A percentile compares a stretch with the other conserved stretches of the same genome.
These are phyloP conservation scores for Stigmatopora argus DNA, from an alignment of 2,113 vertebrate species.

Conservation along the genomic window DNA sequence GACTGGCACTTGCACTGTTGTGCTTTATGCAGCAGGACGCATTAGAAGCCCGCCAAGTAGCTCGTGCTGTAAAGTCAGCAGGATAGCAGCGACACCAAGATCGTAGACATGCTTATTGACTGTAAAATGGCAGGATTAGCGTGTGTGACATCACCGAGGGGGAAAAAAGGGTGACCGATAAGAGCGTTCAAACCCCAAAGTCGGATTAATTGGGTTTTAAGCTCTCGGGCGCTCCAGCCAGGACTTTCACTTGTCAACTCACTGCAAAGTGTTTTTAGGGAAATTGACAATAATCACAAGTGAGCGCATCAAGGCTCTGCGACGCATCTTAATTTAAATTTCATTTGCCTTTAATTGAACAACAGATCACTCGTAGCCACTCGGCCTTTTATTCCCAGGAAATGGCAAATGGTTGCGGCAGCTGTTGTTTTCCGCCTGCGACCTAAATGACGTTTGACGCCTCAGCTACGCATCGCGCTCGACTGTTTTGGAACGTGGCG, in stretches of 20 bases:
- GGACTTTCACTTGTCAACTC: background rate
- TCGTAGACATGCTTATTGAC: constrained; percentile 22
- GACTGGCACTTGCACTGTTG: constrained; percentile 42
- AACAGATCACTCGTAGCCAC: background rate
- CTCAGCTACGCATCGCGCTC: background rate
- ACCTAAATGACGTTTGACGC: background rate
- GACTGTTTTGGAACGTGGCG: background rate
- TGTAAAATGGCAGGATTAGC: constrained; percentile 23
- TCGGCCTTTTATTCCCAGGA: background rate
- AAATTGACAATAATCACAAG: constrained; percentile 11
- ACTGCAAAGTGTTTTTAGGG: background rate
- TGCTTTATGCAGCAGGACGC: constrained; percentile 29
- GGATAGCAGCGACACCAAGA: constrained; percentile 7
- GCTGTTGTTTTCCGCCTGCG: background rate
- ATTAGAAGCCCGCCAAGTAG: constrained; percentile 35
- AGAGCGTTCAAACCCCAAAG: constrained; percentile 29
- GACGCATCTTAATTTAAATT: constrained; percentile 11
- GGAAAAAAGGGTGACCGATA: constrained; percentile 18
- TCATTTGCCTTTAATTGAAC: constrained; percentile 8
- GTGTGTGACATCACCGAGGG: constrained; percentile 22
- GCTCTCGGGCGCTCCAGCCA: constrained; percentile 14
- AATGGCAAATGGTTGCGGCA: constrained; percentile 5
- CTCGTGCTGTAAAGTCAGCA: constrained; percentile 12
- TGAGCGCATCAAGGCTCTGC: background rate
- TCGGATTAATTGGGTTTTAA: constrained; percentile 24